Evolutionary conservation across 2,797 vertebrate species (phyloP), one percentile per base, ranked within the genome.

Genomic region (Microctenopoma lineatum): DNA sequence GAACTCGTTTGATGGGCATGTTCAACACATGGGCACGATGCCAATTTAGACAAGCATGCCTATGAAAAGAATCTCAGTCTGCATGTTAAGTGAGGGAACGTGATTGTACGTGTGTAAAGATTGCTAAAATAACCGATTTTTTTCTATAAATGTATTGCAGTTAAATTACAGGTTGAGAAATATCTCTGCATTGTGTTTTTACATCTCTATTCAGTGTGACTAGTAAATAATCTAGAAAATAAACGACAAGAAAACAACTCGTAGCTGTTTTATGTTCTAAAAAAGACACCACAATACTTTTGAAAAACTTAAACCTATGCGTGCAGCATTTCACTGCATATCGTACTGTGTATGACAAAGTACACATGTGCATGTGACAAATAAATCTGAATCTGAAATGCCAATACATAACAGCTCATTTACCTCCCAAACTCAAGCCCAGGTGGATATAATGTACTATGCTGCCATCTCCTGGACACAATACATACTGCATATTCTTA

Each of bases 41-140:
- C 92, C 91, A 94, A 90, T 92, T 92, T 93, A 91, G 91, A 92
- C 92, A 90, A 91, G 89, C 87, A 68, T 82, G 75, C 80, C 87
- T 75, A 81, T 81, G 73, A 77, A 83, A 82, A 66, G 71, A 83
- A 68, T 63, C 68, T 76, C 63, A 29, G 60, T 62, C 75, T 79
- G 82, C 77, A 84, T 87, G 77, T 50, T 64, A 81, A 76, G 77
- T 80, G 82, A 70, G 68, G 60, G 61, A 65, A 57, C 21, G 55
- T 52, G 42, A 41, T 27, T 48, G 25, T 45, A 16, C 42, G n/a
- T 60, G n/a, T 60, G 61, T 80, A 57, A 53, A 34, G 26, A 66
- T 8, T 18, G n/a, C 34, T 15, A 70, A 59, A 18, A 41, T 15
- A 57, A 4, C 25, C 18, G 4, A 42, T 71, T 63, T 64, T 66